A percentile compares a stretch with the other conserved stretches of the same genome.
Evolutionary conservation across 2,797 vertebrate species (phyloP).

Genomic region (Astyanax mexicanus): DNA sequence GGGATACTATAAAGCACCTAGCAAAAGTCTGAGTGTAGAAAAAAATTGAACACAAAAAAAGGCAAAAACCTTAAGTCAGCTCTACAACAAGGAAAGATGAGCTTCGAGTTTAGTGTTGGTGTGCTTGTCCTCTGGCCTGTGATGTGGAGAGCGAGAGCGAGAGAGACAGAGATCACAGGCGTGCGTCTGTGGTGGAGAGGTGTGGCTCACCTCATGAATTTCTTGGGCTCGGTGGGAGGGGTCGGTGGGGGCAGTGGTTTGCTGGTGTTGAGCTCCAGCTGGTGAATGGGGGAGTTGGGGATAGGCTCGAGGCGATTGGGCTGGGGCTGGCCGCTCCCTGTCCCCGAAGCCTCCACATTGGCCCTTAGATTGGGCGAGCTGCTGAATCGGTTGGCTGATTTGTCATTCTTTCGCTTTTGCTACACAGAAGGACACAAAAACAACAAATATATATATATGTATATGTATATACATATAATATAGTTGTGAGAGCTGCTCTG

Average conservation of each 20-base stretch:
- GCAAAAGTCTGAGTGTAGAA: conserved; percentile 50
- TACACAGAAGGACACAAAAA: conserved; percentile 79
- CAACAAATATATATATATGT: conserved; percentile 35
- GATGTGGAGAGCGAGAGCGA: conserved; percentile 25
- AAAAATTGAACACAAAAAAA: conserved; percentile 40
- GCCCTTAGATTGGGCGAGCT: conserved; percentile 96
- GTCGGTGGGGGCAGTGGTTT: conserved; percentile 95
- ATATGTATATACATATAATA: neutral
- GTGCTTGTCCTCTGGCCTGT: conserved; percentile 39
- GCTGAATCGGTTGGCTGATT: conserved; percentile 96
- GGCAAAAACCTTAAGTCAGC: conserved; percentile 9
- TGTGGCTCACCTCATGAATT: conserved; percentile 96
- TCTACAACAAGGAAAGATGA: neutral
- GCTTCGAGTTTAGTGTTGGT: conserved; percentile 26
- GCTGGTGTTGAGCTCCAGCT: conserved; percentile 97
- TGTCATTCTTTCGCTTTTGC: conserved; percentile 99
- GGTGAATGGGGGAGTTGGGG: conserved; percentile 96
- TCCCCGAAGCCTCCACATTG: conserved; percentile 88
- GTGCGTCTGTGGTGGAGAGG: conserved; percentile 78
- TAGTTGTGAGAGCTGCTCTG: conserved; percentile 38
- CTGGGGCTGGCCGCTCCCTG: conserved; percentile 78
- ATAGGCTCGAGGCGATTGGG: conserved; percentile 94
- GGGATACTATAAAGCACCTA: conserved; percentile 49
- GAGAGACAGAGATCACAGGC: too few species aligned
- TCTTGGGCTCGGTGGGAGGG: conserved; percentile 97